Percentiles rank a stretch among this genome's conserved stretches.
phyloP scores from a whole-genome alignment of 2,797 vertebrate species.

The Sylvilagus floridanus region DNA sequence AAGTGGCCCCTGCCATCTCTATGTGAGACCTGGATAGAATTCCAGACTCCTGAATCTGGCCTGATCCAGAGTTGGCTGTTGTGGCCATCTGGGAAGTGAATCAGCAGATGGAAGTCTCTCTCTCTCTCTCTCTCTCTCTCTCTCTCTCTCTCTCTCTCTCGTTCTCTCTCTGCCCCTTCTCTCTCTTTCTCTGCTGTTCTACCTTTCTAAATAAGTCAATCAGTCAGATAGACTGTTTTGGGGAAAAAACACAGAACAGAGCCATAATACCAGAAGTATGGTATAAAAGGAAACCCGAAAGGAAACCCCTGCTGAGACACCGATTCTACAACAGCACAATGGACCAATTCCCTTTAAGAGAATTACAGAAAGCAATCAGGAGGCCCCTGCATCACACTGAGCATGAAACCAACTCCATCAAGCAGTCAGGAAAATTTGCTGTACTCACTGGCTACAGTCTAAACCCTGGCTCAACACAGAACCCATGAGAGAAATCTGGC shows the following conservation, averaged over 20 bases:
- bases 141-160: too few relatives aligned
- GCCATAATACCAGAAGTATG: not conserved
- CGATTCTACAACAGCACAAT: not conserved
- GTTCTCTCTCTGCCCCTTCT: too few relatives aligned
- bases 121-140: too few relatives aligned
- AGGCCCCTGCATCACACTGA: not conserved
- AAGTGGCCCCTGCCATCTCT: too few relatives aligned
- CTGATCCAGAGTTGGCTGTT: too few relatives aligned
- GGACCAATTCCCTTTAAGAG: not conserved
- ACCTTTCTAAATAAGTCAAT: too few relatives aligned
- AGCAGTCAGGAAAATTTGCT: not conserved
- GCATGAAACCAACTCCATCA: not conserved
- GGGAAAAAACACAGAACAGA: not conserved
- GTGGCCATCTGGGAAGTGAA: too few relatives aligned
- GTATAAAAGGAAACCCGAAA: not conserved
- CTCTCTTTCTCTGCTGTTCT: too few relatives aligned
- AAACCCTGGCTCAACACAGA: not conserved
- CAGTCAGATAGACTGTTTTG: too few relatives aligned
- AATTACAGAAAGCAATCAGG: not conserved
- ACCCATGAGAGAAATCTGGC: not conserved
- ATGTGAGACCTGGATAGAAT: too few relatives aligned
- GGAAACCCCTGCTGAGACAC: not conserved
- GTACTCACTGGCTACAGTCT: not conserved
- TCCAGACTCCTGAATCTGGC: too few relatives aligned
- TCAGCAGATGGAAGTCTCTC: too few relatives aligned